Evolutionary conservation across 1,140 invertebrate genomes (phyloP), one percentile per base, ranked within the genome.

Genomic region (Chionoecetes opilio): DNA sequence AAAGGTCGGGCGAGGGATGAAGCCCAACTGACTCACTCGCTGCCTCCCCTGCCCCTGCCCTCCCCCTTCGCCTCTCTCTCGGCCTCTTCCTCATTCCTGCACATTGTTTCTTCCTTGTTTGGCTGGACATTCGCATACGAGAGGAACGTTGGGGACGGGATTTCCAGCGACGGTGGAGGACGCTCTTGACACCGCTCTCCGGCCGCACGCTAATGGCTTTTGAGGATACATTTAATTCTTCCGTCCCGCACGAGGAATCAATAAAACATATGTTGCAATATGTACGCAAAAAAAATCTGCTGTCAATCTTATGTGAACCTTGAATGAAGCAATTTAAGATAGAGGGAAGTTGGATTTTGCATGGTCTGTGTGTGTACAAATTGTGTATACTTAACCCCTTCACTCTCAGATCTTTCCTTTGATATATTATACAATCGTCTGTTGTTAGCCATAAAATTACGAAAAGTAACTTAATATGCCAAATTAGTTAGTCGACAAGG

Each of bases 51-150:
- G n/a, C n/a, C 91, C 34, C 75, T 21, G 8, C 34, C 0, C 38
- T 46, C 11, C 32, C 91, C 21, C 17, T 35, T 35, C 29, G 37
- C 3, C 34, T 53, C 34, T 9, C 91, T 82, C 82, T 63, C 31
- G 1, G 92, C 75, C 82, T 93, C 92, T 93, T 93, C 92, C 92
- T 93, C 92, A 93, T 93, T 93, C 92, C 82, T 86, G 92, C 35
- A 53, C 75, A 93, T 87, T 87, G 92, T 93, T 93, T 93, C 92
- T 93, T 93, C 92, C 92, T 93, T 93, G 92, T 93, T 93, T 93
- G 92, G 92, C 92, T 46, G 82, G 92, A 87, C 86, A 93, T 87
- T 93, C 82, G 26, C 92, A 85, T 31, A 87, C 38, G 92, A 85
- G 92, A 93, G 92, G 90, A 93, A 85, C 84, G 92, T 29, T 35